These are phyloP conservation scores for Mesopsocus fuscifrons DNA, from an alignment of 2,888 invertebrate species.

Conservation along the genomic window DNA sequence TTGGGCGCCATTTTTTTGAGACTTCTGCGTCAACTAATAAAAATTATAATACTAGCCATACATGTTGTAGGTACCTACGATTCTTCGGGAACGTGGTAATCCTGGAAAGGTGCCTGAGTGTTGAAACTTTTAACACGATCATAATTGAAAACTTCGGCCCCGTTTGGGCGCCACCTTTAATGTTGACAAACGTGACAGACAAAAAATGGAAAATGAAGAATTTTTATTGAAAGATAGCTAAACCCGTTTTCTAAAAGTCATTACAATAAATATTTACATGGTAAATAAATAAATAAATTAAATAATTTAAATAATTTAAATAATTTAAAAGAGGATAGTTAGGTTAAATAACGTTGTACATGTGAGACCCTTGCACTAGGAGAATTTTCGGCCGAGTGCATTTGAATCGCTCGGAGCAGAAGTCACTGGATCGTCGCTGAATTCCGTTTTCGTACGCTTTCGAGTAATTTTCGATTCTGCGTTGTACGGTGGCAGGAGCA, in stretches of 20 bases:
- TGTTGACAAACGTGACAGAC: too few relatives aligned
- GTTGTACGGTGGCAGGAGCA: not conserved
- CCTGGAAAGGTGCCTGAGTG: too few relatives aligned
- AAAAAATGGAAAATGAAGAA: too few relatives aligned
- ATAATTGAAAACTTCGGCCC: too few relatives aligned
- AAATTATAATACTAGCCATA: too few relatives aligned
- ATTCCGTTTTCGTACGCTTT: slow-evolving; percentile 1
- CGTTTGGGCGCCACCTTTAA: too few relatives aligned
- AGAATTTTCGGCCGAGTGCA: not conserved
- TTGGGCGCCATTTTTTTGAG: too few relatives aligned
- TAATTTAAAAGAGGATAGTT: not conserved
- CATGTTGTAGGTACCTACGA: too few relatives aligned
- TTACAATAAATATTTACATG: not conserved
- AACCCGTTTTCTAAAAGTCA: not conserved
- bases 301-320: slow-evolving; percentile 1
- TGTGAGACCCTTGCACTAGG: slow-evolving; percentile 1
- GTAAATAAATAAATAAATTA: slow-evolving; percentile 3
- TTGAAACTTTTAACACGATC: too few relatives aligned
- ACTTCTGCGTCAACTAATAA: too few relatives aligned
- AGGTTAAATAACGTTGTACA: slow-evolving; percentile 5
- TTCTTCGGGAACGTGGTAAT: too few relatives aligned
- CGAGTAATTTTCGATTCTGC: not conserved
- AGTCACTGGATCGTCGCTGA: slow-evolving; percentile 3
- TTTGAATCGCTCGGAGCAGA: slow-evolving; percentile 3
- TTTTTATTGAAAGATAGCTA: too few relatives aligned